A percentile compares a stretch with the other conserved stretches of the same genome.
These are phyloP conservation scores for Rhodeus uyekii DNA, from an alignment of 2,797 vertebrate genomes.

Conservation along the genomic window DNA sequence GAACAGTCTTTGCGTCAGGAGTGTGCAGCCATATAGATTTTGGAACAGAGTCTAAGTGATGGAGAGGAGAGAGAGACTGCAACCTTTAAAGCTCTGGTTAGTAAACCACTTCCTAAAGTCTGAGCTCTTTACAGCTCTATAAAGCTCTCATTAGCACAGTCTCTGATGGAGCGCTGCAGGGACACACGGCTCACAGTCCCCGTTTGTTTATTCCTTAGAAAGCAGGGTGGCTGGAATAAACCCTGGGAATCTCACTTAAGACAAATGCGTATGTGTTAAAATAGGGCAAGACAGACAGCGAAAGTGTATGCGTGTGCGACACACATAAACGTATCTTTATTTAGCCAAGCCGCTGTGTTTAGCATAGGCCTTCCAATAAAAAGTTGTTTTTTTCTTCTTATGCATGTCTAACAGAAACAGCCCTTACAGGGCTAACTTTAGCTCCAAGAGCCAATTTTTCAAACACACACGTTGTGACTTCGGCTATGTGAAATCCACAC, in stretches of 20 bases:
- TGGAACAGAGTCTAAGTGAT: not conserved
- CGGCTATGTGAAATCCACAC: slow-evolving; percentile 4
- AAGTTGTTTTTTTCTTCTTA: not conserved
- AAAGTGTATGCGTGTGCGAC: slow-evolving; percentile 25
- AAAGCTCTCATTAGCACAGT: slow-evolving; percentile 60
- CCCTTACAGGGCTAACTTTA: slow-evolving; percentile 27
- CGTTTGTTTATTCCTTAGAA: slow-evolving; percentile 59
- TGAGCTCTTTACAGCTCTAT: slow-evolving; percentile 60
- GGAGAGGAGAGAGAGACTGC: slow-evolving; percentile 7
- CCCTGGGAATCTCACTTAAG: slow-evolving; percentile 37
- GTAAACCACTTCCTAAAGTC: slow-evolving; percentile 64
- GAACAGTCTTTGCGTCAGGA: not conserved
- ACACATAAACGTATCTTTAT: slow-evolving; percentile 34
- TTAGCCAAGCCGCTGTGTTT: slow-evolving; percentile 19
- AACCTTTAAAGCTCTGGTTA: slow-evolving; percentile 58
- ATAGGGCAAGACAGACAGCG: not conserved
- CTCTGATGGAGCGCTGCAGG: slow-evolving; percentile 46
- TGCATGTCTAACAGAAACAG: slow-evolving; percentile 19
- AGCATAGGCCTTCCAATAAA: slow-evolving; percentile 26
- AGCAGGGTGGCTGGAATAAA: slow-evolving; percentile 43
- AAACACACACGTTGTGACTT: slow-evolving; percentile 41
- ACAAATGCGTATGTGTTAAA: slow-evolving; percentile 5
- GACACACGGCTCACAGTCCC: slow-evolving; percentile 48
- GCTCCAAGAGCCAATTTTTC: slow-evolving; percentile 34
- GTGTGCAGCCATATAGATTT: not conserved